Evolutionary conservation across 64 coral and sea anemone genomes (phyloP).

Genomic region (Stylophora pistillata): DNA sequence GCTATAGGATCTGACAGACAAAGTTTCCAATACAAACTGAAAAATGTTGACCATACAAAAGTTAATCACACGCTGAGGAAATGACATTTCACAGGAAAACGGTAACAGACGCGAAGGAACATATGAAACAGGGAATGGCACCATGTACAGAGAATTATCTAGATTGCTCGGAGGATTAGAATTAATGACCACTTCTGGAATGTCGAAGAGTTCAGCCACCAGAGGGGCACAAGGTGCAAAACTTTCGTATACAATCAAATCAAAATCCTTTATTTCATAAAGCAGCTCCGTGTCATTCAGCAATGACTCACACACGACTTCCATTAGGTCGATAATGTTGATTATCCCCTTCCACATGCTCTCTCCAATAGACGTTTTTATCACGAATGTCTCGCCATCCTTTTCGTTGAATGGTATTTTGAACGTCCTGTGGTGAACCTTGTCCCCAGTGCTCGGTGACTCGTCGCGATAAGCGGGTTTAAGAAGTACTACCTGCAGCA

Average conservation of each 20-base stretch:
- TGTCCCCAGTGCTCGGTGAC: neutral
- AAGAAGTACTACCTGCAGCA: neutral
- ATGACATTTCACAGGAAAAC: constrained; percentile 43
- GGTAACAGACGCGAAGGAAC: neutral
- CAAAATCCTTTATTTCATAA: constrained; percentile 20
- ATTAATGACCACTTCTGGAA: constrained; percentile 12
- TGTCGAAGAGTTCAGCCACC: neutral
- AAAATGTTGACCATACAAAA: neutral
- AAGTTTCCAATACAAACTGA: neutral
- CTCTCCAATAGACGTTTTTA: neutral
- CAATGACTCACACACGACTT: neutral
- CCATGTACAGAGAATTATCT: neutral
- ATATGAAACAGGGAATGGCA: constrained; percentile 20
- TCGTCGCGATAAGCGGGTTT: neutral
- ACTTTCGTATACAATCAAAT: constrained; percentile 9
- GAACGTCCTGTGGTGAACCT: neutral
- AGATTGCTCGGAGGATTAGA: neutral
- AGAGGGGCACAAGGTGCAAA: neutral
- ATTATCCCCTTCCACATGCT: too few relatives aligned
- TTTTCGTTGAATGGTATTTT: neutral
- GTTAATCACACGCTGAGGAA: constrained; percentile 44
- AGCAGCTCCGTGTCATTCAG: constrained; percentile 22
- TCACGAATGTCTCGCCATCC: neutral
- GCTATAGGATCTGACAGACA: neutral
- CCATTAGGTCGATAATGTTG: neutral